phyloP scores from a whole-genome alignment of 2,888 invertebrate species.

The Cyrtodaria siliqua region DNA sequence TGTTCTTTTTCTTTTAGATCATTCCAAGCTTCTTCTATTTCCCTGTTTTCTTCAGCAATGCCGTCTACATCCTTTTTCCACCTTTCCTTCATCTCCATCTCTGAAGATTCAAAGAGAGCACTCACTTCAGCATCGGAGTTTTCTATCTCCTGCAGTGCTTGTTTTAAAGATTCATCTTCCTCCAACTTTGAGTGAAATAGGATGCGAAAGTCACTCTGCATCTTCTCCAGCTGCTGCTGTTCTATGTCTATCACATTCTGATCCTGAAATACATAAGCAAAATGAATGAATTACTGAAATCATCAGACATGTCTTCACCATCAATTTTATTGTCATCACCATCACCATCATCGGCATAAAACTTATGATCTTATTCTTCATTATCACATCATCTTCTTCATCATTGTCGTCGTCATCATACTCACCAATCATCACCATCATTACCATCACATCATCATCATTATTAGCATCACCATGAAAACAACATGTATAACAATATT shows the following conservation, averaged over 20 bases:
- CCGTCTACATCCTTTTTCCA: conserved; percentile 71
- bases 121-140: conserved; percentile 47
- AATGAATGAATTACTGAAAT: too few relatives aligned
- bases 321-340: too few relatives aligned
- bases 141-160: conserved; percentile 51
- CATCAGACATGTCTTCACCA: too few relatives aligned
- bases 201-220: conserved; percentile 60
- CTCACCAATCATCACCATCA: too few relatives aligned
- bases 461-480: too few relatives aligned
- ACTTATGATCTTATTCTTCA: too few relatives aligned
- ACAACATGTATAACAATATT: too few relatives aligned
- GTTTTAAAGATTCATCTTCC: conserved; percentile 57
- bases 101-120: conserved; percentile 62
- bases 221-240: conserved; percentile 52
- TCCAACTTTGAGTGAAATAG: conserved; percentile 52
- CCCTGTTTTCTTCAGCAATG: conserved; percentile 66
- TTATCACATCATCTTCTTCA: too few relatives aligned
- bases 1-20: conserved; percentile 66
- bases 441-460: too few relatives aligned
- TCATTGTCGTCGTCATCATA: too few relatives aligned
- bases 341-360: too few relatives aligned
- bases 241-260: conserved; percentile 65
- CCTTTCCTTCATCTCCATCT: conserved; percentile 67
- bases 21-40: conserved; percentile 70
- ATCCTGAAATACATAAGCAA: conserved; percentile 34